Evolutionary conservation across 2,113 vertebrate genomes (phyloP), one percentile per base, ranked within the genome.

Genomic region (Panthera uncia): DNA sequence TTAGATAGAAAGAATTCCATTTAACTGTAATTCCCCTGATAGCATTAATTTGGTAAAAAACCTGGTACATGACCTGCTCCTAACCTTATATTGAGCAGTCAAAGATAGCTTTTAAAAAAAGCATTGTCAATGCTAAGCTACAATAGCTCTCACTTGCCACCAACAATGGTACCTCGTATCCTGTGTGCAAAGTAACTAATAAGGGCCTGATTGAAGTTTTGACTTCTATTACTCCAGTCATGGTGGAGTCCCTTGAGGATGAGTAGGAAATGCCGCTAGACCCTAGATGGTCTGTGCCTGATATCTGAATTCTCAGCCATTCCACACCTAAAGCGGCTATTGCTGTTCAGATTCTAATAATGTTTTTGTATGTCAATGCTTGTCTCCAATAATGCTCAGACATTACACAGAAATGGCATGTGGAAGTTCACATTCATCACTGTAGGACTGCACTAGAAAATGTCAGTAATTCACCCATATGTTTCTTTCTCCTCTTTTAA

Each of bases 11-110:
- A 98, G 93, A 98, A 98, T 98, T 98, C 96, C 92, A 97, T 98
- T 98, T 97, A 98, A 98, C 91, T 0, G 0, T 97, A 98, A 98
- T 97, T 98, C 97, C 97, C 96, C 86, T 87, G 95, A 98, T 97
- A 98, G 95, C 97, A 98, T 98, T 99, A 99, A 99, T 99, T 98
- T 99, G 98, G 97, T 98, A 97, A 98, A 98, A 98, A 97, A 96
- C 93, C 95, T 97, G 85, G 96, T 98, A 98, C 96, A 98, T 98
- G 98, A 98, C 98, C 98, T 97, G 97, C 45, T 97, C 90, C 95
- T 99, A 98, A 98, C 97, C 98, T 99, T 97, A 94, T 98, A 98
- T 96, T 98, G 98, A 98, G 96, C 97, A 98, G 97, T 96, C 97
- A 98, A 98, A 98, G 97, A 98, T 21, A 98, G 98, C 93, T 98